phyloP scores from a whole-genome alignment of 2,797 vertebrate species.

The Synanceia verrucosa region DNA sequence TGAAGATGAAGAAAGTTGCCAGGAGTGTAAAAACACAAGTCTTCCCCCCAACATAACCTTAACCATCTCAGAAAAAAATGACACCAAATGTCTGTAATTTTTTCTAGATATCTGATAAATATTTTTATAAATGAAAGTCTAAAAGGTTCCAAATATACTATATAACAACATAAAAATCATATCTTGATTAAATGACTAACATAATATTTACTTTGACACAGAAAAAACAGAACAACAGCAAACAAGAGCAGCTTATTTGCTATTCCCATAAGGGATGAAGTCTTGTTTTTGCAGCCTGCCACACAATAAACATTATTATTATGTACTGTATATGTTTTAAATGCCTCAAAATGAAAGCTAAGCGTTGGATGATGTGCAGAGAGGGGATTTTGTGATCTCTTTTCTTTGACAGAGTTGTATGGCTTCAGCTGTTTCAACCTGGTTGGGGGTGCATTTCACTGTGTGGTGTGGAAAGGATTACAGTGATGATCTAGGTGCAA shows the following conservation, averaged over 20 bases:
- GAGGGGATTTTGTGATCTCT: not conserved
- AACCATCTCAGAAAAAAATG: not conserved
- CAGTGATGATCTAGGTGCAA: slow-evolving; percentile 75
- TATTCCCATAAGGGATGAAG: slow-evolving; percentile 52
- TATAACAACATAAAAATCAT: no score
- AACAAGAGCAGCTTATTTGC: slow-evolving; percentile 44
- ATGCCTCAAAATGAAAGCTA: slow-evolving; percentile 6
- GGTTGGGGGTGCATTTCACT: slow-evolving; percentile 59
- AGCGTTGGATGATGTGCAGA: not conserved
- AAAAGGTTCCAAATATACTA: no score
- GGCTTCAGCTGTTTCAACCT: slow-evolving; percentile 35
- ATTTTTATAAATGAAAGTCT: not conserved
- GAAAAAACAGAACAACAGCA: slow-evolving; percentile 19
- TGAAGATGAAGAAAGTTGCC: not conserved
- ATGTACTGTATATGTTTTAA: not conserved
- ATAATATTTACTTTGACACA: slow-evolving; percentile 17
- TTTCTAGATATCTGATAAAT: not conserved
- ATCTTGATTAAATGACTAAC: not conserved
- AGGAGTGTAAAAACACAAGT: not conserved
- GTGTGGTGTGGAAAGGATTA: slow-evolving; percentile 74
- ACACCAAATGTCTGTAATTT: not conserved
- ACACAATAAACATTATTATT: slow-evolving; percentile 31
- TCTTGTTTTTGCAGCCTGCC: slow-evolving; percentile 39
- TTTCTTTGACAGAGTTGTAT: slow-evolving; percentile 15
- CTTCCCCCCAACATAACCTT: not conserved